Percentiles rank a stretch among this genome's conserved stretches.
These are phyloP conservation scores for Marronus borbonicus DNA, from an alignment of 2,888 invertebrate genomes.

Conservation along the genomic window DNA sequence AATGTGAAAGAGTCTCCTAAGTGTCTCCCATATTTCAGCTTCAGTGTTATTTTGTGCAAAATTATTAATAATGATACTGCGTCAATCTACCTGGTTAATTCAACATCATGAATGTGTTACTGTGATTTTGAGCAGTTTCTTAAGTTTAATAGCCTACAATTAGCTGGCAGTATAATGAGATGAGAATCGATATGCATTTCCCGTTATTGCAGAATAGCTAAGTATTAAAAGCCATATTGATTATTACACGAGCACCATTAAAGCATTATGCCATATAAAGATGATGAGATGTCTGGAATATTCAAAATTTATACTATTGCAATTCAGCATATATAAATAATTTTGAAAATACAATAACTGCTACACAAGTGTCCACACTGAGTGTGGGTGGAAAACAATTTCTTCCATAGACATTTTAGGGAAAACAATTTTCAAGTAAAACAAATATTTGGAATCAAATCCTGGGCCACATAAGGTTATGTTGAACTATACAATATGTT, in stretches of 20 bases:
- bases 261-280: not conserved
- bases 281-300: not conserved
- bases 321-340: too few relatives aligned
- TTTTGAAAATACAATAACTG: too few relatives aligned
- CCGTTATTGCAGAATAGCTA: constrained; percentile 7
- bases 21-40: constrained; percentile 24
- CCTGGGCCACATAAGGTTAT: too few relatives aligned
- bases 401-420: too few relatives aligned
- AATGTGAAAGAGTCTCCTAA: constrained; percentile 19
- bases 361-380: too few relatives aligned
- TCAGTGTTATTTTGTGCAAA: not conserved
- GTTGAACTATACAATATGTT: too few relatives aligned
- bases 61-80: not conserved
- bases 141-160: constrained; percentile 14
- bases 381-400: too few relatives aligned
- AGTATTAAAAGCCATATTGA: constrained; percentile 7
- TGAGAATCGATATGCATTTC: not conserved
- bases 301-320: not conserved
- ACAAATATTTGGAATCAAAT: too few relatives aligned
- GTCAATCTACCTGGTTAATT: not conserved
- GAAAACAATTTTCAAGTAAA: too few relatives aligned
- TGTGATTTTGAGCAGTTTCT: constrained; percentile 12
- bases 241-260: not conserved
- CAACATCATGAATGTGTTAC: not conserved
- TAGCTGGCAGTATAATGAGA: constrained; percentile 6